phyloP scores from a whole-genome alignment of 1,140 invertebrate species.

The Drosophila ercepeae region DNA sequence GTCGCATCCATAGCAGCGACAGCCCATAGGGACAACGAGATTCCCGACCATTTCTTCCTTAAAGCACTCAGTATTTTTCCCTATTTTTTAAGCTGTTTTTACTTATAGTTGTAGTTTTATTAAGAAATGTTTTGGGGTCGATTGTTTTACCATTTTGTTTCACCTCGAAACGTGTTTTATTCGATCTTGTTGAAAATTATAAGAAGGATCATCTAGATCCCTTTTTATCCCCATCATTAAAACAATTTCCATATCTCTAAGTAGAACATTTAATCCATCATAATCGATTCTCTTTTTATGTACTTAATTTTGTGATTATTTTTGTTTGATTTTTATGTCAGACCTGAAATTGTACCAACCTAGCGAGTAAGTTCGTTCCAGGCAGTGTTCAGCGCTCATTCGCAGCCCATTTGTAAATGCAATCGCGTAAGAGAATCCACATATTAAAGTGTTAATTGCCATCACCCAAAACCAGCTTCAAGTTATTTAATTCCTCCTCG shows the following conservation, averaged over 20 bases:
- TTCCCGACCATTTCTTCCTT: slow-evolving; percentile 18
- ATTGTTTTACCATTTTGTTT: slow-evolving; percentile 6
- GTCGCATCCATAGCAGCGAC: slow-evolving; percentile 72
- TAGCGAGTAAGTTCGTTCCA: slow-evolving; percentile 31
- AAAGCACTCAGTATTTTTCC: slow-evolving; percentile 59
- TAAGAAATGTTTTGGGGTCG: not conserved
- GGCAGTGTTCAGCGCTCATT: slow-evolving; percentile 38
- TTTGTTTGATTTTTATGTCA: slow-evolving; percentile 13
- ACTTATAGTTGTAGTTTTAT: slow-evolving; percentile 1
- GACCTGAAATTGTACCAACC: slow-evolving; percentile 31
- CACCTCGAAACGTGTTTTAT: not conserved
- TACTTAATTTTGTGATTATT: slow-evolving; percentile 50
- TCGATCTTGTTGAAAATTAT: not conserved
- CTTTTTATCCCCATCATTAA: not conserved
- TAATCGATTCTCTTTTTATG: not conserved
- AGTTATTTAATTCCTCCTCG: not conserved
- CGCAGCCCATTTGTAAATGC: slow-evolving; percentile 40
- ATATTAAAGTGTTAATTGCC: slow-evolving; percentile 47
- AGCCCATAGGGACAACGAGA: slow-evolving; percentile 35
- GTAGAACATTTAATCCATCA: not conserved
- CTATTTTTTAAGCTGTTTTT: slow-evolving; percentile 22
- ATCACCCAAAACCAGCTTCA: slow-evolving; percentile 16
- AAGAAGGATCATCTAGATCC: not conserved
- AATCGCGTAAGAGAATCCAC: slow-evolving; percentile 23
- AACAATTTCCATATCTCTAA: not conserved